These are phyloP conservation scores for Elephas maximus DNA, from an alignment of 2,113 vertebrate species.

Conservation along the genomic window DNA sequence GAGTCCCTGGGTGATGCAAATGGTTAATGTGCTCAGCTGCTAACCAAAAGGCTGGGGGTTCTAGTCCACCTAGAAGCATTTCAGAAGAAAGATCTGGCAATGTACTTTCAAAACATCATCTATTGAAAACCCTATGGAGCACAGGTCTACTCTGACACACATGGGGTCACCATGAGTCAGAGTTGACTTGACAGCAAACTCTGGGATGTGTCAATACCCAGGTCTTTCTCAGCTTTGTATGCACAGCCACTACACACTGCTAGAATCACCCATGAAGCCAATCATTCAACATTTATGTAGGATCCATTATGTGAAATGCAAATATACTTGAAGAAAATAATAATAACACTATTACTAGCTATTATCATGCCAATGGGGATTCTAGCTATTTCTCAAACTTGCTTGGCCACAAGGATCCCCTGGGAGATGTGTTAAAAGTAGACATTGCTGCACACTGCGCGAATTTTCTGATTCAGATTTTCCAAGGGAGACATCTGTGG, in stretches of 20 bases:
- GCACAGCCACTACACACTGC: background rate
- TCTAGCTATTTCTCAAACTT: background rate
- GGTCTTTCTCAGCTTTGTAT: background rate
- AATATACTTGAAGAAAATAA: background rate
- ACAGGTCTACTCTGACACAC: too few species aligned
- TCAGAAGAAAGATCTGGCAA: too few species aligned
- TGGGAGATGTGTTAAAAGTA: background rate
- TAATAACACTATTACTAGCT: background rate
- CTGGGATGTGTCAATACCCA: background rate
- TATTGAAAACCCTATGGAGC: too few species aligned
- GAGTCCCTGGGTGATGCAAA: too few species aligned
- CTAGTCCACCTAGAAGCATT: too few species aligned
- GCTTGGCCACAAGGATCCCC: background rate
- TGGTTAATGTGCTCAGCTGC: too few species aligned
- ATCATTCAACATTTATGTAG: too few species aligned
- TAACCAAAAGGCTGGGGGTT: too few species aligned
- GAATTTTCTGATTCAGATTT: background rate
- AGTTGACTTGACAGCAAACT: background rate
- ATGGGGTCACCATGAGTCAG: background rate
- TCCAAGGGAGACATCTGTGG: background rate
- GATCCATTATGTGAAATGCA: background rate
- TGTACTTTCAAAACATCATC: too few species aligned
- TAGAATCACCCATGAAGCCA: background rate
- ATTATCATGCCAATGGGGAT: background rate
- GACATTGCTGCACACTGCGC: background rate